Conservation (phyloP, 2,113 vertebrate species). For the Cyphomyrus discorhynchus region DNA sequence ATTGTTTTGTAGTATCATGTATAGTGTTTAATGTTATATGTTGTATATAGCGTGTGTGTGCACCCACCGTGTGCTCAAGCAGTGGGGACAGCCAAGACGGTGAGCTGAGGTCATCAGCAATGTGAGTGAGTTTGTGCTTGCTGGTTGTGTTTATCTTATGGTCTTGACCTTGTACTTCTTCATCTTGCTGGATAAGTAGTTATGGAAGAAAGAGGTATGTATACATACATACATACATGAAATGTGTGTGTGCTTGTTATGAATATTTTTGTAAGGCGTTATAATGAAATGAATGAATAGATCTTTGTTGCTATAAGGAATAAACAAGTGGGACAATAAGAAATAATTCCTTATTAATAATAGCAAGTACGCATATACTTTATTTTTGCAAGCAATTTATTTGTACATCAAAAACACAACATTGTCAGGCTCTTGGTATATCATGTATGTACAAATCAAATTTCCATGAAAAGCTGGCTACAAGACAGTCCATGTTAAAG, state of each 20-base stretch:
- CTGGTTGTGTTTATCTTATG: not conserved
- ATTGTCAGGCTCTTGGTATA: slow-evolving; percentile 98
- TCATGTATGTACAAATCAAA: slow-evolving; percentile 98
- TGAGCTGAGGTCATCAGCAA: not conserved
- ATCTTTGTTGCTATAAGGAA: not conserved
- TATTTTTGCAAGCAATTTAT: slow-evolving; percentile 99
- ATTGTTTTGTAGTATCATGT: not conserved
- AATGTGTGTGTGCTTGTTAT: not conserved
- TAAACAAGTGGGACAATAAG: slow-evolving; percentile 18
- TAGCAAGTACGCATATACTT: slow-evolving; percentile 76
- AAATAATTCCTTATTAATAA: slow-evolving; percentile 15
- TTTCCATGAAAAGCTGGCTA: slow-evolving; percentile 86
- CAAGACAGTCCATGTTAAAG: slow-evolving; percentile 95
- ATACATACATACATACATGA: not conserved
- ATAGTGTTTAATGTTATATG: not conserved
- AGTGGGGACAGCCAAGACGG: not conserved
- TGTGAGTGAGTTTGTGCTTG: not conserved
- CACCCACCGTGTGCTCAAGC: not conserved
- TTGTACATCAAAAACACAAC: slow-evolving; percentile 98
- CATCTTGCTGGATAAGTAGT: not conserved
- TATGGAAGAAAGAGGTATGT: not conserved
- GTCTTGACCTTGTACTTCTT: not conserved
- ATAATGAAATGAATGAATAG: not conserved
- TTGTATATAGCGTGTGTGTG: not conserved
- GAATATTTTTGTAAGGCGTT: not conserved